A percentile compares a stretch with the other conserved stretches of the same genome.
These are phyloP conservation scores for Leucophenga montana DNA, from an alignment of 2,888 invertebrate genomes.

Conservation along the genomic window DNA sequence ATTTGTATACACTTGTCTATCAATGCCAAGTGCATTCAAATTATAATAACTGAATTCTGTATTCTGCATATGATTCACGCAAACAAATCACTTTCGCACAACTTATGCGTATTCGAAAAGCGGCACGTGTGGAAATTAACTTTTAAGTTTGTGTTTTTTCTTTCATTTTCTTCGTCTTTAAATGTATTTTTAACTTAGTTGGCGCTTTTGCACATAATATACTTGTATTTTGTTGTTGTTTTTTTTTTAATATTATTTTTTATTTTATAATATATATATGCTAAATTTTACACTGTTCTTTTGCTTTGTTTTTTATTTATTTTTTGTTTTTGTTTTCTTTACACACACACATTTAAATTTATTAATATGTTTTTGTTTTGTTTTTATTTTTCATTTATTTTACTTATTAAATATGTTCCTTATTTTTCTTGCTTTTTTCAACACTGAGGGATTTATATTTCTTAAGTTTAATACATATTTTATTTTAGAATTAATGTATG, in stretches of 20 bases:
- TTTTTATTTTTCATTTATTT: constrained; percentile 1
- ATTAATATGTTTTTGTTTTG: constrained; percentile 1
- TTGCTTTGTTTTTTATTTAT: constrained; percentile 45
- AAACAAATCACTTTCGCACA: too few species aligned
- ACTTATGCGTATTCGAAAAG: too few species aligned
- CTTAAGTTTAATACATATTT: constrained; percentile 1
- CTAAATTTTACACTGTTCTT: constrained; percentile 49
- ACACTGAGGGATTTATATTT: constrained; percentile 9
- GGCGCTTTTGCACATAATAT: constrained; percentile 52
- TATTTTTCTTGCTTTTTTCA: not conserved
- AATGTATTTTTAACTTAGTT: constrained; percentile 52
- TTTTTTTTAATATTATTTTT: too few species aligned
- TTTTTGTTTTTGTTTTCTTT: not conserved
- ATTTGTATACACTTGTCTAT: too few species aligned
- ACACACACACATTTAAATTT: constrained; percentile 14
- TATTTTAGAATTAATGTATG: not conserved
- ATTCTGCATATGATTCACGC: too few species aligned
- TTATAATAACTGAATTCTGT: too few species aligned
- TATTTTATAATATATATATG: constrained; percentile 38
- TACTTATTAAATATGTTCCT: not conserved
- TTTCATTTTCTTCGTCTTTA: too few species aligned
- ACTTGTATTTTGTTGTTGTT: constrained; percentile 48
- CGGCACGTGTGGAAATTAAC: too few species aligned
- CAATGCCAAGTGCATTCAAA: too few species aligned
- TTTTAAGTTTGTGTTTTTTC: constrained; percentile 12